These are phyloP conservation scores for Metalampra italica DNA, from an alignment of 2,888 invertebrate species.

Conservation along the genomic window DNA sequence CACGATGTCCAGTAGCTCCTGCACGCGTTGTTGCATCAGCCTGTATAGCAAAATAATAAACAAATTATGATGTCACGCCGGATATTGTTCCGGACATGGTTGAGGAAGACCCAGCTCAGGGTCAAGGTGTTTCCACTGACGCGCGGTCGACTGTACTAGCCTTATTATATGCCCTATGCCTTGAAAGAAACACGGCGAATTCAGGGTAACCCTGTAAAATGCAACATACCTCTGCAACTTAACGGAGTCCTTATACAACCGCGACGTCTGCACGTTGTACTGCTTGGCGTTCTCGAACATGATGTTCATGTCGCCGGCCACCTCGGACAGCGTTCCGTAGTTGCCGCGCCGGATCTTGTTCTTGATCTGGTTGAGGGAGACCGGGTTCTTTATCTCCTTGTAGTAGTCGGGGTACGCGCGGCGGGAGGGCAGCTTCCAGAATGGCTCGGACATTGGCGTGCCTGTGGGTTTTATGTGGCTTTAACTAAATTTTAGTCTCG, in stretches of 20 bases:
- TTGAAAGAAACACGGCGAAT: too few relatives aligned
- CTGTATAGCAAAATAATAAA: constrained; percentile 24
- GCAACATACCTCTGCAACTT: constrained; percentile 85
- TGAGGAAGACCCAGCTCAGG: too few relatives aligned
- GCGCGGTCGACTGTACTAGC: too few relatives aligned
- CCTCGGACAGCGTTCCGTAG: constrained; percentile 91
- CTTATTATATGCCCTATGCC: too few relatives aligned
- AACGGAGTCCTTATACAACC: constrained; percentile 89
- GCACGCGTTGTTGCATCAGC: constrained; percentile 88
- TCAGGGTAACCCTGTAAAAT: too few relatives aligned
- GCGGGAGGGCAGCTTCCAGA: constrained; percentile 94
- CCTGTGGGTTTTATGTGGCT: constrained; percentile 61
- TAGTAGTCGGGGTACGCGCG: constrained; percentile 98
- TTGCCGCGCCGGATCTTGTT: constrained; percentile 89
- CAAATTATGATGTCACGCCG: background rate
- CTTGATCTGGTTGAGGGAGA: constrained; percentile 94
- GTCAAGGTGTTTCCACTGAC: too few relatives aligned
- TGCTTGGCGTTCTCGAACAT: constrained; percentile 98
- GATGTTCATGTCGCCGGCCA: constrained; percentile 95
- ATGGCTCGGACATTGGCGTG: constrained; percentile 92
- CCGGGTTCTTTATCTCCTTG: constrained; percentile 96
- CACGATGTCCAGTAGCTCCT: constrained; percentile 83
- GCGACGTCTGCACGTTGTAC: constrained; percentile 89
- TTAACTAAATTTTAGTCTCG: too few relatives aligned
- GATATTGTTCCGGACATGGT: too few relatives aligned